Evolutionary conservation across 2,888 invertebrate species (phyloP), one percentile per base, ranked within the genome.

Genomic region (Globia sparganii): DNA sequence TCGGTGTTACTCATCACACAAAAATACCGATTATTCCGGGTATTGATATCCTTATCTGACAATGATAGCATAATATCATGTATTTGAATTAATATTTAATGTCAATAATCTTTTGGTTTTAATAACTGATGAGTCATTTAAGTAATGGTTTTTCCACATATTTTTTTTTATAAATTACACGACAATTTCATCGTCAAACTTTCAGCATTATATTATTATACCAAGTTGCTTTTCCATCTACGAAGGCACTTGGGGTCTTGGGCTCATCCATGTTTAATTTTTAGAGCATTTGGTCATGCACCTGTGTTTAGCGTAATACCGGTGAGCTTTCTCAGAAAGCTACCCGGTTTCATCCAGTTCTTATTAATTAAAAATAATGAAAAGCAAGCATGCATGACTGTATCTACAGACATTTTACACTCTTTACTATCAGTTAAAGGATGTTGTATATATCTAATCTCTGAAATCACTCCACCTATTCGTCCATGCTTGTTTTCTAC

Each of bases 401-500:
- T 78, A 56, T 58, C 34, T 64, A 69, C 43, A 37, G 34, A 66
- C 53, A 46, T 53, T n/a, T 64, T n/a, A 5, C 53, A 46, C 56
- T 53, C 43, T 25, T 37, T 34, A 18, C 56, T 18, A 64, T 71
- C 56, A 65, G 28, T 58, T 58, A 13, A 70, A 31, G 72, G 65
- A 72, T 70, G 56, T 64, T 76, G 53, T 64, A 70, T 13, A 70
- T 81, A 85, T 84, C 86, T 84, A 31, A 86, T 82, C 83, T 74
- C 34, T 73, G 25, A 67, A 28, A 85, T 86, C 84, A 69, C 49
- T 74, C 56, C 73, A 65, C 46, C 68, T 9, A 81, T 85, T 71
- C 70, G 77, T 80, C 61, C 82, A 85, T 78, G 81, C 88, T 85
- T 78, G 78, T 82, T 79, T 72, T 61, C 72, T 72, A 74, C 71